Evolutionary conservation across 2,113 vertebrate genomes (phyloP).

Genomic region (human): DNA sequence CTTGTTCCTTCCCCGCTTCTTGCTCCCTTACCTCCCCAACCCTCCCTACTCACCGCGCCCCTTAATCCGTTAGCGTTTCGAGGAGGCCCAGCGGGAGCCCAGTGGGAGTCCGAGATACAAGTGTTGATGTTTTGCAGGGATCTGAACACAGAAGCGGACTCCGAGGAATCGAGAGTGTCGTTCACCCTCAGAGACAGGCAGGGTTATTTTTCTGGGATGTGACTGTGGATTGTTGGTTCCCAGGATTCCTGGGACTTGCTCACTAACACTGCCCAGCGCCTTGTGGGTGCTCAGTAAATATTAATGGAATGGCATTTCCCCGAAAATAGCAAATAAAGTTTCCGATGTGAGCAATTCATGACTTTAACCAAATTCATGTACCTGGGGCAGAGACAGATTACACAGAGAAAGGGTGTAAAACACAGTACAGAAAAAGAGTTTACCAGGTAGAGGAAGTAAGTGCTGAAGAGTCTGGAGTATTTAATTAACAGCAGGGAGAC

Average conservation of each 20-base stretch:
- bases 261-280: not conserved
- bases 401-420: not conserved
- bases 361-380: not conserved
- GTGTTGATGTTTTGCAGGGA: not conserved
- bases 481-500: not conserved
- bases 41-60: not conserved
- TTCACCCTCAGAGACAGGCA: not conserved
- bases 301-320: conserved; percentile 43
- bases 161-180: not conserved
- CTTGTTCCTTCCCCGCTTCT: not conserved
- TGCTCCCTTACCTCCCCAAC: not conserved
- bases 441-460: not conserved
- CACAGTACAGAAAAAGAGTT: not conserved
- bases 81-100: not conserved
- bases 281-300: conserved; percentile 47
- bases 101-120: conserved; percentile 18
- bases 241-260: conserved; percentile 42
- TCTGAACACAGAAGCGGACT: conserved; percentile 21
- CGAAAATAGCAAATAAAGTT: conserved; percentile 43
- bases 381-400: not conserved
- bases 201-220: conserved; percentile 46
- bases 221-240: not conserved
- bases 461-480: not conserved
- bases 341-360: not conserved
- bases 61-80: not conserved